phyloP scores from a whole-genome alignment of 2,888 invertebrate genomes.

The Drosophila antonietae region DNA sequence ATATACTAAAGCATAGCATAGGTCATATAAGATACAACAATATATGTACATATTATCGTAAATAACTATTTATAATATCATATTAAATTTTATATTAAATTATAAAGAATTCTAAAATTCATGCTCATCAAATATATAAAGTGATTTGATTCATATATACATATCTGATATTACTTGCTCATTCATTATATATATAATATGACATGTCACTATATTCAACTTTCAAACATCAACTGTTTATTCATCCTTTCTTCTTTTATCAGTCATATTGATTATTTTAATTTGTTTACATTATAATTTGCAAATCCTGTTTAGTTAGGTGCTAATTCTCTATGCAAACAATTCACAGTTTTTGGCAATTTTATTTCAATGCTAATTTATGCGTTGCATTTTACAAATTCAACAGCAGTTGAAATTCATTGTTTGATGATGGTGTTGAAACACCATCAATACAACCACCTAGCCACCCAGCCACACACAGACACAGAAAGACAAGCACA shows the following conservation, averaged over 20 bases:
- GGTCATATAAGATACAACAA: too few relatives aligned
- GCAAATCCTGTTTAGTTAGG: constrained; percentile 26
- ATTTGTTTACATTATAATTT: constrained; percentile 45
- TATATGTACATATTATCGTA: too few relatives aligned
- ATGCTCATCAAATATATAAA: too few relatives aligned
- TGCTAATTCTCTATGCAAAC: constrained; percentile 51
- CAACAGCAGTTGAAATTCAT: constrained; percentile 5
- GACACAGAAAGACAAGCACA: background rate
- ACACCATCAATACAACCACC: constrained; percentile 7
- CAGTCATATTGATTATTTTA: constrained; percentile 36
- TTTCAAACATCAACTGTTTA: background rate
- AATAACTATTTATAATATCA: too few relatives aligned
- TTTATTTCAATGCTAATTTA: constrained; percentile 53
- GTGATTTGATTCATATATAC: too few relatives aligned
- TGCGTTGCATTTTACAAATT: constrained; percentile 52
- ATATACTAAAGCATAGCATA: too few relatives aligned
- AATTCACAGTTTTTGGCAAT: constrained; percentile 44
- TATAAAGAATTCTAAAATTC: too few relatives aligned
- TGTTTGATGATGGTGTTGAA: constrained; percentile 26
- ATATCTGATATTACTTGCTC: background rate
- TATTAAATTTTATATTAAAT: too few relatives aligned
- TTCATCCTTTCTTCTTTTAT: background rate
- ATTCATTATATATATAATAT: background rate
- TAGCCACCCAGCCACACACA: constrained; percentile 6
- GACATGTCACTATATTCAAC: too few relatives aligned